Evolutionary conservation across 2,113 vertebrate genomes (phyloP).

Genomic region (Toxotes chatareus): DNA sequence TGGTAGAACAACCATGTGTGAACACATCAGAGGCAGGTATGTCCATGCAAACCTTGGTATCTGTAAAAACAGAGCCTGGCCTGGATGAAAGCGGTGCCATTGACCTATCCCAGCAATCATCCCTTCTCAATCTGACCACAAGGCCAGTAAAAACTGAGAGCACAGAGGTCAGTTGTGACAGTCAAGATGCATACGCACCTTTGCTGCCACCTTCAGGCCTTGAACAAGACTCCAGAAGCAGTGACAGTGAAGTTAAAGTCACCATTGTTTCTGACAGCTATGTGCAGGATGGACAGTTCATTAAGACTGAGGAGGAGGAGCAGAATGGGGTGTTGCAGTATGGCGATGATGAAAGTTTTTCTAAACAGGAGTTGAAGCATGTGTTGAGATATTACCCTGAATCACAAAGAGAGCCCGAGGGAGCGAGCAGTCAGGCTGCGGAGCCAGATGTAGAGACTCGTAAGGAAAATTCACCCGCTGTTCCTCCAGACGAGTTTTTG

Average conservation of each 20-base stretch:
- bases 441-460: conserved; percentile 11
- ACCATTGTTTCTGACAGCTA: conserved; percentile 64
- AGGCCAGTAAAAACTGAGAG: conserved; percentile 71
- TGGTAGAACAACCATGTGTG: conserved; percentile 1
- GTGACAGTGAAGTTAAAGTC: conserved; percentile 59
- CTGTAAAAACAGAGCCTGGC: conserved; percentile 71
- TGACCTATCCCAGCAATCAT: conserved; percentile 70
- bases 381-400: conserved; percentile 34
- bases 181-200: conserved; percentile 34
- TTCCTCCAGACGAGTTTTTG: conserved; percentile 5
- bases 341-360: conserved; percentile 1
- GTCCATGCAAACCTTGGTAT: background rate
- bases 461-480: conserved; percentile 1
- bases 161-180: conserved; percentile 33
- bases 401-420: background rate
- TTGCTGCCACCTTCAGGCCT: conserved; percentile 24
- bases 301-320: conserved; percentile 62
- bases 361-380: conserved; percentile 11
- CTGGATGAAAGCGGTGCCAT: conserved; percentile 66
- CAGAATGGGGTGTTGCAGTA: conserved; percentile 17
- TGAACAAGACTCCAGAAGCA: conserved; percentile 30
- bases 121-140: conserved; percentile 58
- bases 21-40: background rate
- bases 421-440: background rate
- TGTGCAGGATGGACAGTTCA: conserved; percentile 45